These are phyloP conservation scores for Globodera rostochiensis DNA, from an alignment of 1,140 invertebrate genomes.

Conservation along the genomic window DNA sequence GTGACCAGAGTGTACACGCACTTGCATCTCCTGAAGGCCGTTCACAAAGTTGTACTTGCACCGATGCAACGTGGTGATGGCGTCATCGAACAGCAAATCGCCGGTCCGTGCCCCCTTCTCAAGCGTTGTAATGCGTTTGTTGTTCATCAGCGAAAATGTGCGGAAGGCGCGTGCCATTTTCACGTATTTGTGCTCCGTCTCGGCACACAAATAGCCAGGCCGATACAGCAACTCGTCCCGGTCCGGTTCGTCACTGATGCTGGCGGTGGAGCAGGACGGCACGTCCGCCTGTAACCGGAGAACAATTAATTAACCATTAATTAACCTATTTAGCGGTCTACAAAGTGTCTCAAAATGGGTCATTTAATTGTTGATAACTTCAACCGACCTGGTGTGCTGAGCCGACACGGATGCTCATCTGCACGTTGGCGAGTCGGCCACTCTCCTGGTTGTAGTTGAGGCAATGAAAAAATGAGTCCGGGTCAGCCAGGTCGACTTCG, in stretches of 20 bases:
- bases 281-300: slow-evolving; percentile 55
- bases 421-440: slow-evolving; percentile 77
- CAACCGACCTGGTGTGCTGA: slow-evolving; percentile 81
- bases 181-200: slow-evolving; percentile 54
- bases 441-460: slow-evolving; percentile 72
- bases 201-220: slow-evolving; percentile 48
- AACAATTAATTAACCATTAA: too few relatives aligned
- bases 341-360: too few relatives aligned
- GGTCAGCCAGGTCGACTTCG: slow-evolving; percentile 39
- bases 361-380: too few relatives aligned
- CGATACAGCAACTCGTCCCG: slow-evolving; percentile 59
- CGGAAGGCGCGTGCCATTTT: slow-evolving; percentile 52
- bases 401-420: slow-evolving; percentile 91
- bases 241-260: slow-evolving; percentile 54
- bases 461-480: slow-evolving; percentile 70
- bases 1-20: neutral
- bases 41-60: slow-evolving; percentile 58
- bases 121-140: slow-evolving; percentile 45
- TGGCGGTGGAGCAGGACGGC: slow-evolving; percentile 39
- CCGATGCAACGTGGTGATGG: slow-evolving; percentile 53
- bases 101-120: slow-evolving; percentile 42
- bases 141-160: slow-evolving; percentile 39
- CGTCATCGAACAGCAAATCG: slow-evolving; percentile 52
- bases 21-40: slow-evolving; percentile 50
- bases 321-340: too few relatives aligned